A percentile compares a stretch with the other conserved stretches of the same genome.
These are phyloP conservation scores for Zophobas atratus DNA, from an alignment of 1,140 invertebrate species.

Conservation along the genomic window DNA sequence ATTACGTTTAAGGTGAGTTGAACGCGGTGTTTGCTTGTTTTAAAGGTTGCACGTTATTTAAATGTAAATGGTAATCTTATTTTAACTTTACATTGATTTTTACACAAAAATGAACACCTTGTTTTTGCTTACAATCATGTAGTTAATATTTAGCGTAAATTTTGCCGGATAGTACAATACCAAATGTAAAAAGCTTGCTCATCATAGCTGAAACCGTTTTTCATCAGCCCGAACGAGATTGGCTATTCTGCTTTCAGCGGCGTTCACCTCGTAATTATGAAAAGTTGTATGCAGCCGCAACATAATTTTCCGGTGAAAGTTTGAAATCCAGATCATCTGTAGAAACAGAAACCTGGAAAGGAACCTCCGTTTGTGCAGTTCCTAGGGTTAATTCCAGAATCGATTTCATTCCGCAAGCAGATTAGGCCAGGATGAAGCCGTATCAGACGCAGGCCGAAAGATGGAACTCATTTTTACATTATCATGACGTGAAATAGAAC, in stretches of 20 bases:
- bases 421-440: slow-evolving; percentile 53
- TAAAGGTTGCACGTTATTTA: no score
- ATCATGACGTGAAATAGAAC: slow-evolving; percentile 54
- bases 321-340: slow-evolving; percentile 44
- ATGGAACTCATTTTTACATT: slow-evolving; percentile 59
- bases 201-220: neutral
- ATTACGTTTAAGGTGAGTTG: no score
- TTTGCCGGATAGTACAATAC: no score
- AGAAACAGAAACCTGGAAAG: slow-evolving; percentile 48
- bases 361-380: slow-evolving; percentile 50
- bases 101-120: no score
- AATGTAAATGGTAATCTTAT: no score
- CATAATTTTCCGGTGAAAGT: slow-evolving; percentile 29
- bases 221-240: neutral
- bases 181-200: neutral
- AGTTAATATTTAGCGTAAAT: no score
- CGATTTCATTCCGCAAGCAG: slow-evolving; percentile 55
- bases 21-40: no score
- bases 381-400: slow-evolving; percentile 53
- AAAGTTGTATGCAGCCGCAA: neutral
- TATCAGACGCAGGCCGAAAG: slow-evolving; percentile 51
- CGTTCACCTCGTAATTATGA: slow-evolving; percentile 2
- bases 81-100: no score
- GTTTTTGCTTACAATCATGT: no score
- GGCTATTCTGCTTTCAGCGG: neutral